Percentiles rank a stretch among this genome's conserved stretches.
These are phyloP conservation scores for Lithophane socia DNA, from an alignment of 2,888 invertebrate species.

Conservation along the genomic window DNA sequence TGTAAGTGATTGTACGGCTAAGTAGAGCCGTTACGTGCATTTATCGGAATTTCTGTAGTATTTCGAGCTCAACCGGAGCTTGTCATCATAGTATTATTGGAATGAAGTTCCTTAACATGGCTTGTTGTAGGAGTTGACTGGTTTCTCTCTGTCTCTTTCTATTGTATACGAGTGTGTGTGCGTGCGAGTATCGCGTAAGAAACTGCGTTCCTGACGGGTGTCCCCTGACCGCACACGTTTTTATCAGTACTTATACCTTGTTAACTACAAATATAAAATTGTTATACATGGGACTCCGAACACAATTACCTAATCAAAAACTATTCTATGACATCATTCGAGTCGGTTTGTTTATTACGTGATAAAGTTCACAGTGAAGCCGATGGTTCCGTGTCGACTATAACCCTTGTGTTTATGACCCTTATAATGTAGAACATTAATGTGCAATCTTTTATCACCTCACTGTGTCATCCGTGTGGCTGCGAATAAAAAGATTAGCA, in stretches of 20 bases:
- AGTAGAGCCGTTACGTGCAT: neutral
- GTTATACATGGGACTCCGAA: neutral
- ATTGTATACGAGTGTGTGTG: no score
- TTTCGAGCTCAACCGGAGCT: neutral
- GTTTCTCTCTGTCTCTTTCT: no score
- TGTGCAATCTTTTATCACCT: conserved; percentile 61
- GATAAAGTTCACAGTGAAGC: conserved; percentile 42
- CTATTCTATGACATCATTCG: conserved; percentile 42
- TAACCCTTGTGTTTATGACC: conserved; percentile 57
- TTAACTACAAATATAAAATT: conserved; percentile 17
- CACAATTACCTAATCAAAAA: conserved; percentile 37
- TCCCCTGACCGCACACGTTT: no score
- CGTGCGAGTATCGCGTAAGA: no score
- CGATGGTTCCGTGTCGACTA: conserved; percentile 54
- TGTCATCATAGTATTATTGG: no score
- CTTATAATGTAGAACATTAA: conserved; percentile 64
- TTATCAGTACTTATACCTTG: neutral
- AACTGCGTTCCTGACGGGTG: no score
- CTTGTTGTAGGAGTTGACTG: no score
- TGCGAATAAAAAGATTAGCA: conserved; percentile 41
- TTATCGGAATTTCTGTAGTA: neutral
- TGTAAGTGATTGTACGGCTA: neutral
- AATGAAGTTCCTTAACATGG: no score
- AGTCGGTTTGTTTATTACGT: conserved; percentile 48
- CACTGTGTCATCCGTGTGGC: conserved; percentile 10